phyloP scores from a whole-genome alignment of 2,113 vertebrate species.

The Varanus komodoensis region DNA sequence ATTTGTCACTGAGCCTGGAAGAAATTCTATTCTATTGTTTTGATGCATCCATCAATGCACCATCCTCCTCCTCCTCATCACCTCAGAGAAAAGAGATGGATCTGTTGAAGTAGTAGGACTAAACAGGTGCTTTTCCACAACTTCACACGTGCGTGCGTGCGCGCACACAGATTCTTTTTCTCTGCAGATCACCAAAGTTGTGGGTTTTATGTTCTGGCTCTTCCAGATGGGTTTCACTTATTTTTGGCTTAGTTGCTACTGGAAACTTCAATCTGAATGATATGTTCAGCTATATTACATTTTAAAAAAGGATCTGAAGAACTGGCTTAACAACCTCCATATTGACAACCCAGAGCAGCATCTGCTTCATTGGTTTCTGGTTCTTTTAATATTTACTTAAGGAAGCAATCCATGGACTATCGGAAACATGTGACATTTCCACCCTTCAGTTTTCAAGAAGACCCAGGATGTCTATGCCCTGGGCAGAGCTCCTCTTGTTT shows the following conservation, averaged over 20 bases:
- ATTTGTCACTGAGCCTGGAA: background rate
- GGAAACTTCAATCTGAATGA: background rate
- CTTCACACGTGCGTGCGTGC: no score
- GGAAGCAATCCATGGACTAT: background rate
- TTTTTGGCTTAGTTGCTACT: background rate
- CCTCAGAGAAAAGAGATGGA: background rate
- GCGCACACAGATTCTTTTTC: background rate
- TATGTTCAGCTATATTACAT: background rate
- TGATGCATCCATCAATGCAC: background rate
- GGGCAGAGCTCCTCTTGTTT: background rate
- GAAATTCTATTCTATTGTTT: background rate
- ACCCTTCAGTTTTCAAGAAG: background rate
- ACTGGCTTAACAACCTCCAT: background rate
- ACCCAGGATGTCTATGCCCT: background rate
- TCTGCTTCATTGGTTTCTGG: background rate
- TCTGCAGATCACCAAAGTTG: background rate
- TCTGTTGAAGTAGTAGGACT: background rate
- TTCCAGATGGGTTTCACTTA: background rate
- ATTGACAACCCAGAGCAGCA: background rate
- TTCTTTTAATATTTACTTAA: background rate
- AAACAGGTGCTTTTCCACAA: no score
- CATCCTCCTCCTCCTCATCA: no score
- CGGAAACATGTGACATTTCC: background rate
- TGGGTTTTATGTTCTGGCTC: background rate
- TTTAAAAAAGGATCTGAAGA: background rate